Percentiles rank a stretch among this genome's conserved stretches.
phyloP scores from a whole-genome alignment of 2,888 invertebrate species.

The Chirona hameri region DNA sequence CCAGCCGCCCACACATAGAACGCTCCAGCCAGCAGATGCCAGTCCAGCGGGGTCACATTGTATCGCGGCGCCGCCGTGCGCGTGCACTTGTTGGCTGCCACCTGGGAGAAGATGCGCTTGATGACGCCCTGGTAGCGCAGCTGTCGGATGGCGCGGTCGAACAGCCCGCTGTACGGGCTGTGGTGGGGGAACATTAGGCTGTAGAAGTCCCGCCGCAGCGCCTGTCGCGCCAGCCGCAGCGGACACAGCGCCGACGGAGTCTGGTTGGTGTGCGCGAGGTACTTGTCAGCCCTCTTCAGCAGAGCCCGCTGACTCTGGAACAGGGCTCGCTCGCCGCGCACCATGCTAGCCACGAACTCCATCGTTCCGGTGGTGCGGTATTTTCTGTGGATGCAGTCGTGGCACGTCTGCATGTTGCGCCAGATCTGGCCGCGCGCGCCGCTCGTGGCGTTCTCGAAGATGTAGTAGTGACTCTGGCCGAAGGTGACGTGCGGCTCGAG shows the following conservation, averaged over 20 bases:
- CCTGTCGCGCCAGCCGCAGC: neutral
- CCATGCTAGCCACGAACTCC: neutral
- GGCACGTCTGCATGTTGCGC: neutral
- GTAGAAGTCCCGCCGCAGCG: conserved; percentile 8
- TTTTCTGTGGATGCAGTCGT: neutral
- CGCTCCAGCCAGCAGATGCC: neutral
- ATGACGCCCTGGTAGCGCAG: conserved; percentile 8
- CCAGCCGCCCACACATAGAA: neutral
- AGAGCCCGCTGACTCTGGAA: neutral
- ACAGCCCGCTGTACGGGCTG: neutral
- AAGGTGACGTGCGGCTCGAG: neutral
- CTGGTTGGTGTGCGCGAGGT: neutral
- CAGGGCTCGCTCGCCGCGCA: neutral
- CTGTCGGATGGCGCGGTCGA: neutral
- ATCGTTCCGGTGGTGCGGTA: neutral
- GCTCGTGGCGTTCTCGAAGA: conserved; percentile 22
- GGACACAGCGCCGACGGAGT: neutral
- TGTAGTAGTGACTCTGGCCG: conserved; percentile 12
- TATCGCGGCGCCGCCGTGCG: neutral
- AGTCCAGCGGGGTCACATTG: neutral
- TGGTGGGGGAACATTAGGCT: neutral
- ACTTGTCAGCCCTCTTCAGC: neutral
- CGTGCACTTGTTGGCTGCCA: neutral
- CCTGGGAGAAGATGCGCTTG: neutral
- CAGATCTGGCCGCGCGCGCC: neutral